Base-by-base conservation (phyloP, 2,888 invertebrate genomes). In the Metopia argyrocephala region DNA sequence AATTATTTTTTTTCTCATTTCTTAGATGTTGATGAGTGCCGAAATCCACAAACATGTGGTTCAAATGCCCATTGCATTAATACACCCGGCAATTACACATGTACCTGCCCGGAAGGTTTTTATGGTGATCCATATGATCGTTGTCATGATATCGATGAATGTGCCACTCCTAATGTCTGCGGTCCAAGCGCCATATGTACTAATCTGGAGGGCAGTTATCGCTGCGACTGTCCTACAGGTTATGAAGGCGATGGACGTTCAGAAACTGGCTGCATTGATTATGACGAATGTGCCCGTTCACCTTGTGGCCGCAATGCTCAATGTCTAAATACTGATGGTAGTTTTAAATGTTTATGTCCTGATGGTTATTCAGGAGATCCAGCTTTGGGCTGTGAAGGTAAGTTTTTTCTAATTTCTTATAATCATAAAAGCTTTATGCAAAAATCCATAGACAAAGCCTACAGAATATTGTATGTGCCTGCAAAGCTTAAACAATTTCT, bases 1-100 rank as follows among this genome's bases (percentile, higher is more conserved):
- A n/a, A n/a, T n/a, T n/a, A n/a, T n/a, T n/a, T 21, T 38, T 25
- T 48, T 57, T 25, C 9, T 23, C 23, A 18, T 18, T 9, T 20
- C 5, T 15, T 91, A 94, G 97, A 98, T 92, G 94, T 97, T 84
- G 94, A 98, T 89, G 97, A 98, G 92, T 98, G 97, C 91, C 91
- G 92, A 87, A 92, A 94, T 89, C 94, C 95, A 62, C 94, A 94
- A 85, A 94, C 95, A 83, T 97, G 97, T 88, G 97, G 97, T 79
- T 91, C 92, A 71, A 95, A 96, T 87, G 94, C 97, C 52, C 88
- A 94, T 69, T 97, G 97, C 90, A 93, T 93, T 83, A 97, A 97
- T 90, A 93, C 93, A 80, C 94, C 94, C 71, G 97, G 97, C 88
- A 97, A 97, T 91, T 96, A 95, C 89, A 95, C 96, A 12, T 97